Evolutionary conservation across 1,140 invertebrate species (phyloP).

Genomic region (Hypothenemus hampei): DNA sequence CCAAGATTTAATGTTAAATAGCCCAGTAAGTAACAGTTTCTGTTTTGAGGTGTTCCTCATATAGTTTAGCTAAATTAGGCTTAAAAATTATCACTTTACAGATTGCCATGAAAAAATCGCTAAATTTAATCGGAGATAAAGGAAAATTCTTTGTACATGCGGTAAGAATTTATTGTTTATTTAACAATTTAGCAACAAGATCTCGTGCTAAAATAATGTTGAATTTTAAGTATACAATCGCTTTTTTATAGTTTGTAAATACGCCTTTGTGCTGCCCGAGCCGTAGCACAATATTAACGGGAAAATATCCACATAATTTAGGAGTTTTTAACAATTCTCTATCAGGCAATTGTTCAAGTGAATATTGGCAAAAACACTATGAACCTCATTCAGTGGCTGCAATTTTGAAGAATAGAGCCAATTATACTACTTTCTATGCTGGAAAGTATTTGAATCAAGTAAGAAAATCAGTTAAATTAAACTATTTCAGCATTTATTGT

Average conservation of each 20-base stretch:
- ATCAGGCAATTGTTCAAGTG: slow-evolving; percentile 68
- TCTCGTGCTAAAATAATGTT: no score
- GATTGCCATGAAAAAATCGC: slow-evolving; percentile 62
- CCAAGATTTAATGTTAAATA: slow-evolving; percentile 72
- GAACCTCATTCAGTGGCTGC: slow-evolving; percentile 67
- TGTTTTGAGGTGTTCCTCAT: neutral
- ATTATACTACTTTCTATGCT: slow-evolving; percentile 76
- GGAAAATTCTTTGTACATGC: slow-evolving; percentile 69
- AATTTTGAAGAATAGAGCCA: slow-evolving; percentile 52
- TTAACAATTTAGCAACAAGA: no score
- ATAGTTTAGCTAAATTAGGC: neutral
- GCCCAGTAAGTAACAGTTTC: slow-evolving; percentile 59
- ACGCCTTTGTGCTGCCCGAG: slow-evolving; percentile 87
- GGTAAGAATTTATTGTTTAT: slow-evolving; percentile 50
- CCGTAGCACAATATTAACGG: slow-evolving; percentile 78
- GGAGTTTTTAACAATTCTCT: slow-evolving; percentile 71
- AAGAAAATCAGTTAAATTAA: slow-evolving; percentile 26
- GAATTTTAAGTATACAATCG: no score
- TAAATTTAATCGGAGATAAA: slow-evolving; percentile 55
- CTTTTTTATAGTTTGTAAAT: slow-evolving; percentile 60
- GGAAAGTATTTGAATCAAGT: slow-evolving; percentile 85
- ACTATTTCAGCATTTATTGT: slow-evolving; percentile 7
- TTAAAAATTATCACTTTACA: slow-evolving; percentile 46
- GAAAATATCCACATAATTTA: slow-evolving; percentile 81
- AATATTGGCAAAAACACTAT: slow-evolving; percentile 57